Conservation (phyloP, 2,888 invertebrate species). For the Keiferia lycopersicella region DNA sequence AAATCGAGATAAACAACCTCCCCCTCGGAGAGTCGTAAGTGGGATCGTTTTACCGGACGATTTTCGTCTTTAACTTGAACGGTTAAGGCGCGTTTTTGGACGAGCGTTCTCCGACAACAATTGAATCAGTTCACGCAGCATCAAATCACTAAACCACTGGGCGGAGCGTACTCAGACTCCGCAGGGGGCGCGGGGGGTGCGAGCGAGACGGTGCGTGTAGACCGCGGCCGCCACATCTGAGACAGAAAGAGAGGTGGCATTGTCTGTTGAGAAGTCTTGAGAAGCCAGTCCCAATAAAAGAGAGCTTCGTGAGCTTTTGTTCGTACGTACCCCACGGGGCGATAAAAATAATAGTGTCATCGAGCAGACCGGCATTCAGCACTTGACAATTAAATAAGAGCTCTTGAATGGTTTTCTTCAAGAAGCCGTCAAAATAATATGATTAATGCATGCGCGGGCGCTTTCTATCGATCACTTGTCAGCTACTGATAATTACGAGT, state of each 20-base stretch:
- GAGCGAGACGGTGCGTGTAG: conserved; percentile 65
- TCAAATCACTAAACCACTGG: conserved; percentile 82
- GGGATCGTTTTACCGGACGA: conserved; percentile 73
- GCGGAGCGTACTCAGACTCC: conserved; percentile 79
- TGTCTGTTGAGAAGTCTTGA: conserved; percentile 63
- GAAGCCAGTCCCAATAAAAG: conserved; percentile 72
- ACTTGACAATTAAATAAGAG: conserved; percentile 79
- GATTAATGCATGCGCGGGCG: conserved; percentile 66
- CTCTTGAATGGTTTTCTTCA: conserved; percentile 67
- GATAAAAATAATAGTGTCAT: conserved; percentile 78
- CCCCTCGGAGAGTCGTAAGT: conserved; percentile 74
- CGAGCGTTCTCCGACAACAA: conserved; percentile 66
- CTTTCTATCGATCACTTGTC: conserved; percentile 74
- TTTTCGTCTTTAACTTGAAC: conserved; percentile 76
- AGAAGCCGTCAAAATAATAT: conserved; percentile 71
- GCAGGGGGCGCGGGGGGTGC: conserved; percentile 58
- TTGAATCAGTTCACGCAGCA: conserved; percentile 82
- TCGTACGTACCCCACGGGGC: conserved; percentile 64
- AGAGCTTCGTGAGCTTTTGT: conserved; percentile 73
- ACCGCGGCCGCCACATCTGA: conserved; percentile 40
- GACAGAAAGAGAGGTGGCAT: conserved; percentile 65
- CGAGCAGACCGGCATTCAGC: conserved; percentile 78
- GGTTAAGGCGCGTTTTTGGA: conserved; percentile 72
- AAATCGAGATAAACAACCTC: conserved; percentile 79
- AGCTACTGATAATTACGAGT: conserved; percentile 74